Conservation (phyloP, 2,113 vertebrate genomes). For the Hypanus sabinus region DNA sequence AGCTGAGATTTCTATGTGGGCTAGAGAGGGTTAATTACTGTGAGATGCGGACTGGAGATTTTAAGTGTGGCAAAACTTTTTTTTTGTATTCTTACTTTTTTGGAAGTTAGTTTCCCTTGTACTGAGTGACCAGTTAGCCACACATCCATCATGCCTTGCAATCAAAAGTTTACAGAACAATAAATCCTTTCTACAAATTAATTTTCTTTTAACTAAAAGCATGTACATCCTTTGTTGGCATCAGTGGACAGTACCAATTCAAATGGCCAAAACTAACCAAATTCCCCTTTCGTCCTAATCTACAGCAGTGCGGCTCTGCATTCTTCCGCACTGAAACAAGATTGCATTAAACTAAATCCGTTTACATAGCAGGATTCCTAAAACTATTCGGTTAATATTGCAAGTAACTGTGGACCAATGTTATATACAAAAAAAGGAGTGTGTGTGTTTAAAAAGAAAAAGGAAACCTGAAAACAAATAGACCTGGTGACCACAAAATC, state of each 20-base stretch:
- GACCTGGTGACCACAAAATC: slow-evolving; percentile 23
- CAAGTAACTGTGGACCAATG: not conserved
- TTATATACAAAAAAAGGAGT: no score
- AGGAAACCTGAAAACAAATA: slow-evolving; percentile 7
- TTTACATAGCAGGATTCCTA: not conserved
- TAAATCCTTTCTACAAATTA: not conserved
- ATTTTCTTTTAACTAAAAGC: not conserved
- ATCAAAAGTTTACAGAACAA: not conserved
- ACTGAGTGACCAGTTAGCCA: not conserved
- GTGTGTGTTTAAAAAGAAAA: not conserved
- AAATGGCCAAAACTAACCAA: not conserved
- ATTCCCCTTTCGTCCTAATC: not conserved
- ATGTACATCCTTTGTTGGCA: not conserved
- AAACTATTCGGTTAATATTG: not conserved
- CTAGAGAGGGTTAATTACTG: not conserved
- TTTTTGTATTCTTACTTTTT: not conserved
- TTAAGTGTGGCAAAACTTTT: not conserved
- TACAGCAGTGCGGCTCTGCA: not conserved
- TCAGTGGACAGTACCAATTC: not conserved
- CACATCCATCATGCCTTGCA: not conserved
- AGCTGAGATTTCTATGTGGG: not conserved
- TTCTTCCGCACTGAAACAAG: not conserved
- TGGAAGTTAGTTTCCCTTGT: not conserved
- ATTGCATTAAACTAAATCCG: not conserved
- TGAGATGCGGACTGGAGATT: not conserved